phyloP scores from a whole-genome alignment of 2,113 vertebrate species.

The human (Homo sapiens) region DNA sequence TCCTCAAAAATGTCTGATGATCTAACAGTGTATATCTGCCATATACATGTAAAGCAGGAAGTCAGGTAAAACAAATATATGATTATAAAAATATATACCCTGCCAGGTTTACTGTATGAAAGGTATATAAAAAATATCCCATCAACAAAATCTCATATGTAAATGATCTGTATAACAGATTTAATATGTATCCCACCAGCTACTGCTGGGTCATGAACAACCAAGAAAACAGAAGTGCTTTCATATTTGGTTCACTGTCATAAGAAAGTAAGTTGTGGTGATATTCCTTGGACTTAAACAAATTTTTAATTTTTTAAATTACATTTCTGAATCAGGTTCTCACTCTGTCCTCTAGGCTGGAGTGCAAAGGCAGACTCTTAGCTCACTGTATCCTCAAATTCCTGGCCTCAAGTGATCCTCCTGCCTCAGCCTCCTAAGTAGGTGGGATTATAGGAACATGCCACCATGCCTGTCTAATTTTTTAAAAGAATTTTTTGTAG shows the following conservation, averaged over 20 bases:
- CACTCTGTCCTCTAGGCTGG: too few relatives aligned
- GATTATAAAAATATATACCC: background rate
- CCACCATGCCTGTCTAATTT: too few relatives aligned
- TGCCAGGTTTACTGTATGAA: slow-evolving; percentile 1
- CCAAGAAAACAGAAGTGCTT: background rate
- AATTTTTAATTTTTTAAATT: too few relatives aligned
- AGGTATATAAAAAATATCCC: background rate
- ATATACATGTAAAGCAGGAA: background rate
- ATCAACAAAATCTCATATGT: background rate
- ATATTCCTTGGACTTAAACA: background rate
- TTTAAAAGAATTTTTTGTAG: too few relatives aligned
- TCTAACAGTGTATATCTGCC: background rate
- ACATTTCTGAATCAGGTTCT: too few relatives aligned
- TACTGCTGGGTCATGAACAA: background rate
- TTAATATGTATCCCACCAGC: background rate
- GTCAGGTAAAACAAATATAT: background rate
- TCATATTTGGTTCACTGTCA: background rate
- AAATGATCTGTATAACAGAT: background rate
- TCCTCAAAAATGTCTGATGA: background rate
- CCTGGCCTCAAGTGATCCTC: too few relatives aligned
- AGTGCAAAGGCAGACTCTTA: too few relatives aligned
- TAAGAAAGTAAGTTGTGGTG: background rate
- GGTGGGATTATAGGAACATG: too few relatives aligned
- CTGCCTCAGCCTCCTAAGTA: too few relatives aligned
- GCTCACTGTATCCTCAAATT: too few relatives aligned